Evolutionary conservation across 2,888 invertebrate genomes (phyloP), one percentile per base, ranked within the genome.

Genomic region (Limnephilus auricula): DNA sequence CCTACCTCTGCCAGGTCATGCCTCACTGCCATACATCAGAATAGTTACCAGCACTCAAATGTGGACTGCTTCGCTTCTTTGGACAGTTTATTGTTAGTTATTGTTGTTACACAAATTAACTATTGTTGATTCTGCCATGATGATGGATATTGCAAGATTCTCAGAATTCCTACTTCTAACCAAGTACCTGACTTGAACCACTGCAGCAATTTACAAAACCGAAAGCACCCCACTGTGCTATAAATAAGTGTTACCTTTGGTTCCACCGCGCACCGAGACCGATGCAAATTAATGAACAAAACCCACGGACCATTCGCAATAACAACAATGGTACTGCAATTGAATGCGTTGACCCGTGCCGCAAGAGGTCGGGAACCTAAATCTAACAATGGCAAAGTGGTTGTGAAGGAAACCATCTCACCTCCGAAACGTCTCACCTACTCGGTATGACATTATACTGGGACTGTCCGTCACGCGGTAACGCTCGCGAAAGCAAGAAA

Each of bases 291-390:
- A 65, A n/a, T 65, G 65, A 65, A 25, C 65, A n/a, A 65, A 25
- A n/a, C 65, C 65, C 65, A 65, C 65, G 65, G 65, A 65, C 25
- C 9, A 65, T 65, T 65, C 65, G 65, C 65, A 65, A n/a, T 18
- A 25, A 82, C 82, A 82, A 40, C 30, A 85, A n/a, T 85, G 34
- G 5, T 4, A 31, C 85, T 85, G 85, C 85, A 85, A 85, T 85
- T 85, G 85, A 85, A 85, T 40, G 89, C 89, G 83, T 82, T 89
- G 89, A 89, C 89, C 89, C 82, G 83, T n/a, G 82, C 40, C 34
- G 5, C 40, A 40, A 40, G 45, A 37, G 85, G 85, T 40, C 37
- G 45, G 45, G 45, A 85, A 85, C 40, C 30, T 65, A 65, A 65
- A 82, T 32, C 25, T 32, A 80, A 78, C 79, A 89, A 85, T 45